Conservation (phyloP, 2,113 vertebrate species). For the Micromys minutus region DNA sequence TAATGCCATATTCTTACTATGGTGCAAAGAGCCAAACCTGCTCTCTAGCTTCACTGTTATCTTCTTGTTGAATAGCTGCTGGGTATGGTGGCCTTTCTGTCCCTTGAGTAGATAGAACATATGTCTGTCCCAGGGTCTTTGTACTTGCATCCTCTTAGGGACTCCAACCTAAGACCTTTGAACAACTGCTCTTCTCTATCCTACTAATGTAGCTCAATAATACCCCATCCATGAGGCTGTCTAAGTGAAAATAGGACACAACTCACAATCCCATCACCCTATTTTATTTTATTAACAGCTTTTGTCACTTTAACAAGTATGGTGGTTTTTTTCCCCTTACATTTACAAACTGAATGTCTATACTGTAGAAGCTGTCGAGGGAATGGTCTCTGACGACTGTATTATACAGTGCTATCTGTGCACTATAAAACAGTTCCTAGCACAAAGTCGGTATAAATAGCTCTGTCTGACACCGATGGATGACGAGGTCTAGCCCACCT, state of each 20-base stretch:
- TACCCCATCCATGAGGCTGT: not conserved
- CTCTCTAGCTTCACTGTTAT: not conserved
- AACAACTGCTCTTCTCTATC: not conserved
- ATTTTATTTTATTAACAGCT: slow-evolving; percentile 19
- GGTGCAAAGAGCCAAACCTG: not conserved
- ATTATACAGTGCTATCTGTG: not conserved
- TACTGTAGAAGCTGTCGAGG: not conserved
- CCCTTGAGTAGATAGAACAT: not conserved
- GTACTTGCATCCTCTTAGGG: not conserved
- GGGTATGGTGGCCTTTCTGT: not conserved
- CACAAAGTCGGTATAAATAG: not conserved
- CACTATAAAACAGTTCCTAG: not conserved
- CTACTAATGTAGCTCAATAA: not conserved
- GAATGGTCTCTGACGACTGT: not conserved
- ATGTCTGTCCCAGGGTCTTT: not conserved
- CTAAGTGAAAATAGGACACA: not conserved
- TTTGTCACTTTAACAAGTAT: slow-evolving; percentile 31
- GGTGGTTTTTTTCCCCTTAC: not conserved
- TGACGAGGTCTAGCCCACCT: not conserved
- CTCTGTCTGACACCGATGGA: not conserved
- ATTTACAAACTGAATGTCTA: not conserved
- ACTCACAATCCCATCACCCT: not conserved
- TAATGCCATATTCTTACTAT: not conserved
- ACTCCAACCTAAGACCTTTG: not conserved
- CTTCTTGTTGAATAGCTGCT: not conserved